Evolutionary conservation across 2,888 invertebrate species (phyloP).

Genomic region (Fabriciana adippe): DNA sequence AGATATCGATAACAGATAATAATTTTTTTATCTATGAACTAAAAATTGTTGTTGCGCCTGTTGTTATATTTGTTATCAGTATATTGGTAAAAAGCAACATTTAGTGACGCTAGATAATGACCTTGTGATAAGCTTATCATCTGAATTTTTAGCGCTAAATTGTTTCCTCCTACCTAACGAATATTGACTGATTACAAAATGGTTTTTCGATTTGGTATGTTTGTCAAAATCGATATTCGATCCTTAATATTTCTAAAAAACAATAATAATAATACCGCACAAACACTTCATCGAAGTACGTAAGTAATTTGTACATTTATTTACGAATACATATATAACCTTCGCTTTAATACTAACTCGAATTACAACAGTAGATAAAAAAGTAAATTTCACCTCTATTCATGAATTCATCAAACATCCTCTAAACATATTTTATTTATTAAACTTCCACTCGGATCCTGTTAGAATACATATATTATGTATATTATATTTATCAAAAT

Average conservation of each 20-base stretch:
- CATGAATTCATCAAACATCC: too few species aligned
- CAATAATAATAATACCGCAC: too few species aligned
- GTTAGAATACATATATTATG: too few species aligned
- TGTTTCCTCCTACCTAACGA: conserved; percentile 15
- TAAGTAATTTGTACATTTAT: too few species aligned
- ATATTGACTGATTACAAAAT: conserved; percentile 4
- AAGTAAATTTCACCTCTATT: too few species aligned
- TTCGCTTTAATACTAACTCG: too few species aligned
- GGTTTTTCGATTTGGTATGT: not conserved
- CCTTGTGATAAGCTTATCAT: conserved; percentile 26
- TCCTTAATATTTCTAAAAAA: not conserved
- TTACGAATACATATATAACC: too few species aligned
- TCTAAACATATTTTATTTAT: too few species aligned
- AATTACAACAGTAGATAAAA: too few species aligned
- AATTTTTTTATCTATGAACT: conserved; percentile 6
- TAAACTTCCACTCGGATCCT: too few species aligned
- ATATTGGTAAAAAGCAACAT: conserved; percentile 10
- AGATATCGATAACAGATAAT: conserved; percentile 9
- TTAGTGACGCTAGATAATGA: conserved; percentile 7
- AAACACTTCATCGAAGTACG: too few species aligned
- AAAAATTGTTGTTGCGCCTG: conserved; percentile 7
- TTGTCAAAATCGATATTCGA: conserved; percentile 4
- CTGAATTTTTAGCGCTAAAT: conserved; percentile 16
- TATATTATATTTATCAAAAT: too few species aligned
- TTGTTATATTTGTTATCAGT: not conserved